Conservation (phyloP, 2,113 vertebrate genomes). For the Sterrhoptilus dennistouni region DNA sequence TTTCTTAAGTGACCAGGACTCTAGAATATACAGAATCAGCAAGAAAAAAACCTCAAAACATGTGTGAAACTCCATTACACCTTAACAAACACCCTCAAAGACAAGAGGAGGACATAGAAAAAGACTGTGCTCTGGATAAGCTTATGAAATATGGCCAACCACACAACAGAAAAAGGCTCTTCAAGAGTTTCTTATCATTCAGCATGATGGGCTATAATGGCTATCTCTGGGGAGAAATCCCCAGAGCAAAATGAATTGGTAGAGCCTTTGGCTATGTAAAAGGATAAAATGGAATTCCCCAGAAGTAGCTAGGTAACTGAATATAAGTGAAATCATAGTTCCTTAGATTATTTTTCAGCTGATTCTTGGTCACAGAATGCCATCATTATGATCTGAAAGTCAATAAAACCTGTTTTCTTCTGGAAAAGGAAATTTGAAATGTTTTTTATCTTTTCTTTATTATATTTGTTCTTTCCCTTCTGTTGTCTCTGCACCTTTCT, state of each 20-base stretch:
- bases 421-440: not conserved
- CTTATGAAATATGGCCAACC: not conserved
- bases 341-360: not conserved
- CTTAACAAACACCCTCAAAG: not conserved
- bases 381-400: not conserved
- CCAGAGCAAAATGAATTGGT: not conserved
- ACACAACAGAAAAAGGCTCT: not conserved
- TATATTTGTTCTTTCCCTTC: not conserved
- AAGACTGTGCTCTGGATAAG: not conserved
- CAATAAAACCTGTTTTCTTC: not conserved
- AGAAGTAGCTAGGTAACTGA: not conserved
- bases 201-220: not conserved
- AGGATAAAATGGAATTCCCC: not conserved
- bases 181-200: not conserved
- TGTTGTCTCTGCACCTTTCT: not conserved
- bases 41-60: not conserved
- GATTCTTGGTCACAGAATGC: not conserved
- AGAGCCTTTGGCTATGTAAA: not conserved
- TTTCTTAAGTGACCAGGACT: not conserved
- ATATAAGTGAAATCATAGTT: not conserved
- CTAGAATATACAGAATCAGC: not conserved
- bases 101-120: not conserved
- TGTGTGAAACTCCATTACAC: not conserved
- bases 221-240: not conserved
- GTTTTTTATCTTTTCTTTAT: not conserved